Base-by-base conservation (phyloP, 2,113 vertebrate genomes). In the Formicarius rufipectus region DNA sequence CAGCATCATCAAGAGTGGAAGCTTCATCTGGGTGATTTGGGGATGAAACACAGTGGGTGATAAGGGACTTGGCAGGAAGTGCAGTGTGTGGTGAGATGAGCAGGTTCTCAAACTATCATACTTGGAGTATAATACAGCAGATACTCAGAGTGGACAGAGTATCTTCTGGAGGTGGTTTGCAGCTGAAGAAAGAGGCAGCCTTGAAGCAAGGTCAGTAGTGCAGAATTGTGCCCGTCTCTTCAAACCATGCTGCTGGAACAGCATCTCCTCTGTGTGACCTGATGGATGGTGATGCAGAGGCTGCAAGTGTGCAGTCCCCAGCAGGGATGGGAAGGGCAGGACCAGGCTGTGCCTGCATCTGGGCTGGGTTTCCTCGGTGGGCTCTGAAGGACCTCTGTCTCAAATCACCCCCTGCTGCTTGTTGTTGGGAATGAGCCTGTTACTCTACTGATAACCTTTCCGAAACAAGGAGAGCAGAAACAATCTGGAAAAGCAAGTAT, bases 281-380 rank as follows among this genome's bases (percentile, higher is more conserved):
- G 50, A 28, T 52, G 19, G 33, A 6, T 14, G 24, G 73, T 42
- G 14, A 4, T 25, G 17, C n/a, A 69, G 40, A 11, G 66, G 66
- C 23, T 81, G 58, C 39, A 60, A n/a, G 31, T 0, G 0, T n/a
- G n/a, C 1, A 0, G 12, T 35, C 12, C 28, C 6, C 50, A 37
- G 12, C 12, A 19, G 0, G 1, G 31, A 16, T n/a, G 55, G 31
- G 47, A 58, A 30, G 72, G n/a, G n/a, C 39, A 27, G 53, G 25
- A 23, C 9, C 0, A 0, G 53, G 10, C 44, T 55, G 37, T 1
- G 3, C 21, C 30, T 11, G 1, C 4, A 3, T 77, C 30, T 3
- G 3, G 40, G 22, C 52, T 84, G 81, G 31, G 7, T 89, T 87
- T 78, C 30, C 39, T 4, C 0, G 7, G 1, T n/a, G 33, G 19